Percentiles rank a stretch among this genome's conserved stretches.
phyloP scores from a whole-genome alignment of 2,888 invertebrate genomes.

The Metellina segmentata region DNA sequence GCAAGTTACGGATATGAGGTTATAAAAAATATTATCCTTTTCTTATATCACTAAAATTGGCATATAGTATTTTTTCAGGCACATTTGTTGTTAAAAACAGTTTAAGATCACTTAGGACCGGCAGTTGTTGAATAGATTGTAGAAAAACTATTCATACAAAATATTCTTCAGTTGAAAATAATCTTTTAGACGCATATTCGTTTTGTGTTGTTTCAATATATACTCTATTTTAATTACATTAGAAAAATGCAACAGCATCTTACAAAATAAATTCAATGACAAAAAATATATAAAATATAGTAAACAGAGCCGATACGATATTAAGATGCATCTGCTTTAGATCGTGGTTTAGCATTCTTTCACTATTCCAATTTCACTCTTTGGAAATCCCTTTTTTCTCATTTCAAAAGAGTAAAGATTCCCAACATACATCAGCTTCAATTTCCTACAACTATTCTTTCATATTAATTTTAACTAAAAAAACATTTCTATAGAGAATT shows the following conservation, averaged over 20 bases:
- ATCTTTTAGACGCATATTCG: too few species aligned
- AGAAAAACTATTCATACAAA: too few species aligned
- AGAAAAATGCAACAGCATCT: constrained; percentile 28
- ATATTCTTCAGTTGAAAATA: too few species aligned
- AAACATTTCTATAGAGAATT: not conserved
- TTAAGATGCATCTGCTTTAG: constrained; percentile 12
- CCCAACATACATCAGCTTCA: too few species aligned
- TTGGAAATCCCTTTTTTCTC: not conserved
- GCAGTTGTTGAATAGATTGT: too few species aligned
- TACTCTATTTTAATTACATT: constrained; percentile 10
- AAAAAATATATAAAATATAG: constrained; percentile 50
- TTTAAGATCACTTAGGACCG: not conserved
- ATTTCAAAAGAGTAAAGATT: not conserved
- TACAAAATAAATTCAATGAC: constrained; percentile 37
- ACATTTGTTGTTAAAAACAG: constrained; percentile 7
- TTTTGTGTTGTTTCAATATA: not conserved
- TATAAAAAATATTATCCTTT: not conserved
- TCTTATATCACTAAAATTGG: constrained; percentile 31
- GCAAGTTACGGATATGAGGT: not conserved
- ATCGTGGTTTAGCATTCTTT: not conserved
- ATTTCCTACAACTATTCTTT: too few species aligned
- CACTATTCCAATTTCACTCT: not conserved
- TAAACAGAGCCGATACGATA: constrained; percentile 6
- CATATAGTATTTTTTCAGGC: constrained; percentile 17
- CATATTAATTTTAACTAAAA: not conserved